Evolutionary conservation across 35 echinoderm and acorn worm species (phyloP).

Genomic region (Apostichopus japonicus): DNA sequence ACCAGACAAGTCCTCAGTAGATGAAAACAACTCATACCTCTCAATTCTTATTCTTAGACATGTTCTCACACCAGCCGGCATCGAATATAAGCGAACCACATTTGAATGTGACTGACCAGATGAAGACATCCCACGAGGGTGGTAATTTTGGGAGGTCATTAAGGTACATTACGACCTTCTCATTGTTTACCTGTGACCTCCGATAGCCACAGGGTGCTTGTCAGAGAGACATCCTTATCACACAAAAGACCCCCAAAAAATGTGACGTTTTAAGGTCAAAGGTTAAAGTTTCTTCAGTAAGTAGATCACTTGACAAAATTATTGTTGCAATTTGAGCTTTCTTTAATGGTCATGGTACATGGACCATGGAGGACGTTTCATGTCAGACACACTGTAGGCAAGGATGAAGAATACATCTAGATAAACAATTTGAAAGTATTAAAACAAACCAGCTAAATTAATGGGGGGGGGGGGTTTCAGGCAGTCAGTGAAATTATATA

Average conservation of each 20-base stretch:
- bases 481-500: too few species aligned
- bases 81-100: too few species aligned
- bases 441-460: background rate
- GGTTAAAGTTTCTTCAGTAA: background rate
- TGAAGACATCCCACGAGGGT: background rate
- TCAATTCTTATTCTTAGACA: too few species aligned
- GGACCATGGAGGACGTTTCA: background rate
- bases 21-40: too few species aligned
- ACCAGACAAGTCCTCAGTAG: too few species aligned
- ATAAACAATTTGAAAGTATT: too few species aligned
- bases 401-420: background rate
- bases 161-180: background rate
- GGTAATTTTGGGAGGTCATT: background rate
- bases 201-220: conserved; percentile 13
- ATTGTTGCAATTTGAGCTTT: background rate
- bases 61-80: too few species aligned
- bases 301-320: background rate
- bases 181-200: background rate
- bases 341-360: background rate
- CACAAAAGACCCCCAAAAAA: background rate
- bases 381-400: background rate
- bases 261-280: background rate
- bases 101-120: too few species aligned
- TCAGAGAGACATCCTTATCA: conserved; percentile 34
- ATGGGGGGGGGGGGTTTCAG: background rate